These are phyloP conservation scores for Coilia nasus DNA, from an alignment of 2,797 vertebrate genomes.

Conservation along the genomic window DNA sequence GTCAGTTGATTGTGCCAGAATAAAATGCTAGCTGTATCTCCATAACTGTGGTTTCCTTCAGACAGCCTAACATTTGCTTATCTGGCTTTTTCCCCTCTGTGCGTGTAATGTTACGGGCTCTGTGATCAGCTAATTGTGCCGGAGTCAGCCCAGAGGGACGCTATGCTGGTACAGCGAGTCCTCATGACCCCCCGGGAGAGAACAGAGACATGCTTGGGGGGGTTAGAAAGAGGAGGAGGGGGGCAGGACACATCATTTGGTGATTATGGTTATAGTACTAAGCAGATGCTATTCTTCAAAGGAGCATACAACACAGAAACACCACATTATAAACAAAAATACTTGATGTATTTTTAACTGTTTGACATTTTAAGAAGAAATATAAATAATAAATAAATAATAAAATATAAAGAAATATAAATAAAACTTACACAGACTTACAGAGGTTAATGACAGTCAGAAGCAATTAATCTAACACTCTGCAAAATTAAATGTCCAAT, in stretches of 20 bases:
- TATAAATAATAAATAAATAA: too few species aligned
- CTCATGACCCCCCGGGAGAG: background rate
- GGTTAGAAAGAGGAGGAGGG: background rate
- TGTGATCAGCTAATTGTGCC: conserved; percentile 14
- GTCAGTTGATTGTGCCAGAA: conserved; percentile 1
- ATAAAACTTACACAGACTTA: too few species aligned
- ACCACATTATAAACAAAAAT: too few species aligned
- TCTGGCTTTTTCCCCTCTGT: conserved; percentile 1
- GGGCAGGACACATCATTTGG: background rate
- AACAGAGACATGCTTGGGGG: background rate
- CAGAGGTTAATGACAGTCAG: too few species aligned
- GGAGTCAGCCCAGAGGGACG: background rate
- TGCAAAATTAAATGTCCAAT: too few species aligned
- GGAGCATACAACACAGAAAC: too few species aligned
- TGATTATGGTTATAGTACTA: background rate
- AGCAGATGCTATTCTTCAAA: too few species aligned
- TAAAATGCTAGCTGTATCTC: background rate
- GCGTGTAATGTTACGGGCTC: background rate
- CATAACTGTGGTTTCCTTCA: background rate
- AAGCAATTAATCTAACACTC: too few species aligned
- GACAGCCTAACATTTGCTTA: background rate
- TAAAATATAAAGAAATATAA: too few species aligned
- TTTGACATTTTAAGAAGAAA: too few species aligned
- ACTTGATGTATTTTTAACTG: too few species aligned
- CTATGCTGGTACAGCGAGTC: background rate